Evolutionary conservation across 2,888 invertebrate genomes (phyloP), one percentile per base, ranked within the genome.

Genomic region (Pterobdella sp.): DNA sequence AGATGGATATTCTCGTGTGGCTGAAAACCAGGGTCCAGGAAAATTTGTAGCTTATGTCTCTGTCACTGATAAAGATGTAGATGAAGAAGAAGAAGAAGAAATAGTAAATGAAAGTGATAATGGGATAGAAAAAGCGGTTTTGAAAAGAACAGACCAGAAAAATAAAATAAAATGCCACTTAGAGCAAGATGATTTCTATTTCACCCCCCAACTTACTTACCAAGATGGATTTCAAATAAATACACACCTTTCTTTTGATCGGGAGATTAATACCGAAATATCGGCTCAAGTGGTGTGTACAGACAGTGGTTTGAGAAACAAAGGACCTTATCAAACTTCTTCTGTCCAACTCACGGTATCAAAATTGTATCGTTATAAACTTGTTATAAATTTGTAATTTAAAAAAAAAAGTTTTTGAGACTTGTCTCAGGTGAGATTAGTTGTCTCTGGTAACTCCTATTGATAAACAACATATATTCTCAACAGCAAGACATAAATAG

Each of bases 1-100:
- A 1, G 74, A 76, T 37, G 76, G 77, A 29, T 63, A 36, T 29
- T 82, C 82, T 37, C 74, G 78, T 31, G 80, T 83, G n/a, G 75
- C 77, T 10, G 85, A 85, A 78, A 79, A 93, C 83, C 93, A 94
- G 0, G 88, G 88, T 73, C 92, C 92, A 81, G 93, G 92, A 36
- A 91, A 92, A 42, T 90, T 95, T 34, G 94, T 96, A 0, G 94
- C 95, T 0, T 94, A 94, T 3, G 91, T 96, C 3, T 92, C 92
- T 0, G 92, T 95, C 0, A 89, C 90, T 26, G 65, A 72, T 52
- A 18, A 29, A 26, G 60, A 29, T 18, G 36, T 31, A 32, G 67
- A 42, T 10, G 72, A 66, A n/a, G 63, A 31, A 26, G 7, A 29
- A 29, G 66, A 65, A 29, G 66, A 65, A 29, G 66, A 65, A 10